These are phyloP conservation scores for Ametastegia equiseti DNA, from an alignment of 2,888 invertebrate genomes.

Conservation along the genomic window DNA sequence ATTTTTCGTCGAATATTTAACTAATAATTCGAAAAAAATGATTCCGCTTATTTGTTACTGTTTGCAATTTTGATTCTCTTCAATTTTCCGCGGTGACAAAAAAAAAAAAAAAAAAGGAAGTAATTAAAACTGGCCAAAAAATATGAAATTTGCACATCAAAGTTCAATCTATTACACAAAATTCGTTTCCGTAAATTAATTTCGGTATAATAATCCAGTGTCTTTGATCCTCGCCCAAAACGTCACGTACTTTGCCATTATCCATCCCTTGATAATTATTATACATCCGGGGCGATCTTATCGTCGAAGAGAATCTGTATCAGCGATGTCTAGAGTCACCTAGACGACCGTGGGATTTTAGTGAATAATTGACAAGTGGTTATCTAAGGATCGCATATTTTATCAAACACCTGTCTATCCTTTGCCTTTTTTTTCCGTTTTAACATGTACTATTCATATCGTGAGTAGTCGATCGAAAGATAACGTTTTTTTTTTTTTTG, in stretches of 20 bases:
- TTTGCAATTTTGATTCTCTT: no score
- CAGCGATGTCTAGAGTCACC: conserved; percentile 15
- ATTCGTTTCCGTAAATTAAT: background rate
- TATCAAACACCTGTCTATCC: no score
- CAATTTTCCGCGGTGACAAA: no score
- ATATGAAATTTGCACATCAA: no score
- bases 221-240: background rate
- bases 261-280: background rate
- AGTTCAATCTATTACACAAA: background rate
- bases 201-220: background rate
- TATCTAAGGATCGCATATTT: conserved; percentile 26
- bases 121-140: no score
- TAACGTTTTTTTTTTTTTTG: no score
- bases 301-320: background rate
- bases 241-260: background rate
- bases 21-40: no score
- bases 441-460: no score
- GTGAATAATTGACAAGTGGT: conserved; percentile 25
- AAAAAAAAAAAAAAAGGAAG: no score
- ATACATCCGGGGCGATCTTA: background rate
- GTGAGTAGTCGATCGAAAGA: no score
- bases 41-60: no score
- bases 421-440: background rate
- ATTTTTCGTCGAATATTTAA: no score
- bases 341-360: background rate